Base-by-base conservation (phyloP, 2,797 vertebrate species). In the Moxostoma hubbsi region DNA sequence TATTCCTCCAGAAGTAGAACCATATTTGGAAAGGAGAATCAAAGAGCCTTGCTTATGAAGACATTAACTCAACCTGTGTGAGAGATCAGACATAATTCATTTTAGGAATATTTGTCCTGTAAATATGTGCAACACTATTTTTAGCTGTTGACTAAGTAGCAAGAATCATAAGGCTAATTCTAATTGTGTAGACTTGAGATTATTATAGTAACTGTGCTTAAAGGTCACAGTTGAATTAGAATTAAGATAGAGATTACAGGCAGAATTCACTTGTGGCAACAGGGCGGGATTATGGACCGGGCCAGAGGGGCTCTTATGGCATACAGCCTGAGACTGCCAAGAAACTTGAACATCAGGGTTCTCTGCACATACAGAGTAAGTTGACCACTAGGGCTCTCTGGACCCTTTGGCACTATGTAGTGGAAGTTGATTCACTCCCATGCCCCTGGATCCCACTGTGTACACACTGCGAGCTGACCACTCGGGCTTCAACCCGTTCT, bases 1-100 rank as follows among this genome's bases (percentile, higher is more conserved):
- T 82, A 45, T 82, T 78, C 57, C 63, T 73, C 63, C 51, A 75
- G 54, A 64, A 43, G 51, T 72, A 55, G 68, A 73, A 58, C 68
- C 77, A 72, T 65, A 64, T 78, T 78, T 78, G 67, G 59, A 64
- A 11, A n/a, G 46, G 12, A 66, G 57, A 59, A 79, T 45, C 46
- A 55, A n/a, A 15, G 36, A 70, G 49, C 9, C 54, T 71, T 71
- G 12, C 36, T 71, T 46, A 55, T 10, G 43, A 71, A 58, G 59
- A 63, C 76, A 78, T 78, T 12, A 71, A 55, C 58, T 49, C 59
- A 50, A 72, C 69, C 77, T 58, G 53, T 72, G 15, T 45, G n/a
- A 62, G 46, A 61, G 69, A 79, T 73, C 61, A 79, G 73, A 45
- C 24, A 61, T 69, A 61, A 51, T 61, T 12, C 65, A 69, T 47